Conservation (phyloP, 2,113 vertebrate genomes). For the Dryoscopus gambensis region DNA sequence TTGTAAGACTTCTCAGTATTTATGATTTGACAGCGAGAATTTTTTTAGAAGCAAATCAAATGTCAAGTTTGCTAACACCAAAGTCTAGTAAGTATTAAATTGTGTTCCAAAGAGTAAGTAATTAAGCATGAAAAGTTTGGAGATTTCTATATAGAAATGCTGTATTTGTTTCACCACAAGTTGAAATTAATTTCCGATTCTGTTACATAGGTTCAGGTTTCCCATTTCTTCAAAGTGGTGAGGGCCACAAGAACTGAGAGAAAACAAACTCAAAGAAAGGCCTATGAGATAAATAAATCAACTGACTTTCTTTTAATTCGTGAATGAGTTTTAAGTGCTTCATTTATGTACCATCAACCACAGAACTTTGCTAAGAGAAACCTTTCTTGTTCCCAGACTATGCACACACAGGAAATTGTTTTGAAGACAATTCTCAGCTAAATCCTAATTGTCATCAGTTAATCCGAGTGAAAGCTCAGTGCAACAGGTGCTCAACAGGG, state of each 20-base stretch:
- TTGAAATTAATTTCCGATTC: not conserved
- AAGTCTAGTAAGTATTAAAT: not conserved
- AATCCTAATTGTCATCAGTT: not conserved
- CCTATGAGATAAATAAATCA: not conserved
- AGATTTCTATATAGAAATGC: not conserved
- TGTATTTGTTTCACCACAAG: not conserved
- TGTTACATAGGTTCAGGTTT: not conserved
- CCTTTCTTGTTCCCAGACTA: not conserved
- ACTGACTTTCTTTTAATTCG: not conserved
- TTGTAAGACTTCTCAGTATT: not conserved
- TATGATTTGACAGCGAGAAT: not conserved
- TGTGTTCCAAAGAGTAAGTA: not conserved
- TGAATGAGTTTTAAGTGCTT: not conserved
- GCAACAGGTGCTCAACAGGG: not conserved
- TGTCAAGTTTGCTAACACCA: not conserved
- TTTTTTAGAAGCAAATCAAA: not conserved
- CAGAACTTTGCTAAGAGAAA: not conserved
- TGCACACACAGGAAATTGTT: not conserved
- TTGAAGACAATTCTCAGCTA: not conserved
- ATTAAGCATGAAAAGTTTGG: not conserved
- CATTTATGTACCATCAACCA: not conserved
- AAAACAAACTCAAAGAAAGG: not conserved
- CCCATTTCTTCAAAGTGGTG: not conserved
- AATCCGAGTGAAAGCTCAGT: not conserved
- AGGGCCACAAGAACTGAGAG: not conserved